These are phyloP conservation scores for Aptenodytes forsteri DNA, from an alignment of 2,113 vertebrate genomes.

Conservation along the genomic window DNA sequence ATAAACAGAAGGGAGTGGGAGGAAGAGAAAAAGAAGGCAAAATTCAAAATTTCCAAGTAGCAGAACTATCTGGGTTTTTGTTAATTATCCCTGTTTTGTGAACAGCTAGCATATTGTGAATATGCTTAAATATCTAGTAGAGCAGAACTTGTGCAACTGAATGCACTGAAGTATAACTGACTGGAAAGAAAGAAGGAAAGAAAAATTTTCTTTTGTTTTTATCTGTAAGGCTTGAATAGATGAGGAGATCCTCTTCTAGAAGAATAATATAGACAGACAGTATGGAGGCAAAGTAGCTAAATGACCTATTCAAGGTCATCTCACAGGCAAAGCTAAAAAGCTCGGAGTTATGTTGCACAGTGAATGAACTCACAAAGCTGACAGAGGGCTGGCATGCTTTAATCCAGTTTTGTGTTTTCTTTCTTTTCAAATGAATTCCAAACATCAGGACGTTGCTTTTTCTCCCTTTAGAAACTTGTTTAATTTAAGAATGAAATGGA, in stretches of 20 bases:
- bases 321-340: not conserved
- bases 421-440: not conserved
- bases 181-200: not conserved
- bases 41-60: not conserved
- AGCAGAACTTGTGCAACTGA: not conserved
- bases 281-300: not conserved
- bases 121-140: not conserved
- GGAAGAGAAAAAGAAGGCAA: not conserved
- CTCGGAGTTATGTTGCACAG: not conserved
- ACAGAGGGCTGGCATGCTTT: not conserved
- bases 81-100: not conserved
- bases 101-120: not conserved
- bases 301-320: not conserved
- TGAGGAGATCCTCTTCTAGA: not conserved
- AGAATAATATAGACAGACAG: not conserved
- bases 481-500: not conserved
- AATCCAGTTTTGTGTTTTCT: not conserved
- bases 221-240: not conserved
- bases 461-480: not conserved
- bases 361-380: not conserved
- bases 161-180: not conserved
- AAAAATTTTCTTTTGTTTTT: not conserved
- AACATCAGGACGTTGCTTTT: not conserved
- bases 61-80: not conserved
- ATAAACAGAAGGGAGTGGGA: not conserved